Evolutionary conservation across 2,888 invertebrate genomes (phyloP).

Genomic region (Scaptodrosophila latifasciaeformis): DNA sequence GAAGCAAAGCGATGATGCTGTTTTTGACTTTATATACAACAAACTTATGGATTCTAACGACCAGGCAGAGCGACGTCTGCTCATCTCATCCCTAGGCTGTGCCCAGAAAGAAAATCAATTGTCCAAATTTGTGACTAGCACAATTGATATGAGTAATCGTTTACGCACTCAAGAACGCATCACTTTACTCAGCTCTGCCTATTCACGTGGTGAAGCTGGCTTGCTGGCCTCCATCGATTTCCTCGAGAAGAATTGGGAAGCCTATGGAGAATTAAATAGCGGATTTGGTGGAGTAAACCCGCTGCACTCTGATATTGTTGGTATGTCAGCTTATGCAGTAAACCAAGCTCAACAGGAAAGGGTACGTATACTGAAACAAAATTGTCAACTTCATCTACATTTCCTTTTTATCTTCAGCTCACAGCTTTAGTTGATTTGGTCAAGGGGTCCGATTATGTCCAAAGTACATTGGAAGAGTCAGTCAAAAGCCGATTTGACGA

Average conservation of each 20-base stretch:
- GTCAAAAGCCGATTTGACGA: conserved; percentile 45
- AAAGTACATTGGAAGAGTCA: conserved; percentile 33
- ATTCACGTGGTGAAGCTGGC: conserved; percentile 72
- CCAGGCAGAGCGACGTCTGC: conserved; percentile 78
- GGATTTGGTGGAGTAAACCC: conserved; percentile 63
- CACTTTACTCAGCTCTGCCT: conserved; percentile 60
- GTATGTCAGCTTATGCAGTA: conserved; percentile 62
- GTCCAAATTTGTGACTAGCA: conserved; percentile 75
- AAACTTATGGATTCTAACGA: conserved; percentile 77
- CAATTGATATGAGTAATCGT: conserved; percentile 47
- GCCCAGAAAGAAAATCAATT: conserved; percentile 77
- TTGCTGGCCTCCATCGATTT: conserved; percentile 77
- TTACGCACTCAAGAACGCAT: conserved; percentile 62
- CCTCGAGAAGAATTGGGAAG: conserved; percentile 72
- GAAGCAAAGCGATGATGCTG: conserved; percentile 72
- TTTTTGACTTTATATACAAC: conserved; percentile 80
- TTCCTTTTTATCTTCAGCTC: conserved; percentile 27
- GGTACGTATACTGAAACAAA: conserved; percentile 19
- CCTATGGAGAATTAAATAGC: conserved; percentile 53
- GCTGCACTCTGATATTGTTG: conserved; percentile 53
- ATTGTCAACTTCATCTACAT: neutral
- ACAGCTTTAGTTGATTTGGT: conserved; percentile 53
- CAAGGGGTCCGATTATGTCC: conserved; percentile 42
- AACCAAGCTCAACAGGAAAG: conserved; percentile 54
- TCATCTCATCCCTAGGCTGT: conserved; percentile 81